phyloP scores from a whole-genome alignment of 1,140 invertebrate species.

The Heliconius melpomene region DNA sequence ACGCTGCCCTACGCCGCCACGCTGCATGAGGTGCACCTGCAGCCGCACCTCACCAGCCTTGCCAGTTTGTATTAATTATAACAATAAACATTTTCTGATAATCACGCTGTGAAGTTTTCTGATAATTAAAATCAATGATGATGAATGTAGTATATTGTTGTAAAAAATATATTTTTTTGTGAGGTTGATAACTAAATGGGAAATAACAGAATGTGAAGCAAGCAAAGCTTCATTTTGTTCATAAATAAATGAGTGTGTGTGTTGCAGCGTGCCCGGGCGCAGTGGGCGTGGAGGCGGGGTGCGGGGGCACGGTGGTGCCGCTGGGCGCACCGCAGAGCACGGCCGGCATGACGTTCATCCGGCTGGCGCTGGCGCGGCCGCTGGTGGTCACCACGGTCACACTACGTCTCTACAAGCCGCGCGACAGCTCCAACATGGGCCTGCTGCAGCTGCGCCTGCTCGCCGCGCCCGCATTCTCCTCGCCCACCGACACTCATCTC shows the following conservation, averaged over 20 bases:
- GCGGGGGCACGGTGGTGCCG: constrained; percentile 76
- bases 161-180: too few species aligned
- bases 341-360: constrained; percentile 92
- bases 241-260: neutral
- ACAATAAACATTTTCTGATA: too few species aligned
- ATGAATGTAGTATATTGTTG: too few species aligned
- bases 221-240: too few species aligned
- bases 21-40: constrained; percentile 93
- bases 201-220: too few species aligned
- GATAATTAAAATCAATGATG: too few species aligned
- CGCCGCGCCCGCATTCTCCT: constrained; percentile 85
- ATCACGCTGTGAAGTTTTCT: too few species aligned
- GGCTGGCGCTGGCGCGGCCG: constrained; percentile 89
- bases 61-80: constrained; percentile 82
- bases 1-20: constrained; percentile 94
- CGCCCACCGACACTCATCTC: constrained; percentile 39
- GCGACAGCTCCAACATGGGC: constrained; percentile 93
- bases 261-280: constrained; percentile 90
- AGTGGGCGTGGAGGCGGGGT: constrained; percentile 90
- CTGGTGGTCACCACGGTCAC: constrained; percentile 86
- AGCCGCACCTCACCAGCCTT: constrained; percentile 91
- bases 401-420: constrained; percentile 89
- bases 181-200: too few species aligned
- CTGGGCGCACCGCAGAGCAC: constrained; percentile 85
- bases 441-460: constrained; percentile 93